Conservation (phyloP, 2,797 vertebrate species). For the Enteromius viviparus region DNA sequence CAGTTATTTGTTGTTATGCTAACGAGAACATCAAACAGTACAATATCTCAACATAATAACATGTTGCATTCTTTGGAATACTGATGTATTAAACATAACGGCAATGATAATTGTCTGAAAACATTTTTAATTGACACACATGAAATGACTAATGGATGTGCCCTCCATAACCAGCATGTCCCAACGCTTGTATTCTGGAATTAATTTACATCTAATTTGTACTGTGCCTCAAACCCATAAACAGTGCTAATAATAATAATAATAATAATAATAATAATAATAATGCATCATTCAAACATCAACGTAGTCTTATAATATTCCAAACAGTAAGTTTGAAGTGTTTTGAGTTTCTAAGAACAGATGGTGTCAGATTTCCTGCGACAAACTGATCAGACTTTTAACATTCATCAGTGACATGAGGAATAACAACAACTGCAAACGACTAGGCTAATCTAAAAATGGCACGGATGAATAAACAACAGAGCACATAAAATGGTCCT, state of each 20-base stretch:
- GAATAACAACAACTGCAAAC: neutral
- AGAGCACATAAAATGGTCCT: slow-evolving; percentile 11
- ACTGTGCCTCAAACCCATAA: slow-evolving; percentile 9
- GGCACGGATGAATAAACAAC: neutral
- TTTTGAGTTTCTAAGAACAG: neutral
- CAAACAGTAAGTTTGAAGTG: neutral
- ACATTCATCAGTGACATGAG: neutral
- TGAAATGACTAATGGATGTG: slow-evolving; percentile 2
- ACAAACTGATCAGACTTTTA: neutral
- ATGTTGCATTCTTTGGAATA: slow-evolving; percentile 3
- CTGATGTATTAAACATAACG: neutral
- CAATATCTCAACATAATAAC: neutral
- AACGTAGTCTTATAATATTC: slow-evolving; percentile 4
- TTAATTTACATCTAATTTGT: neutral
- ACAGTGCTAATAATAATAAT: neutral
- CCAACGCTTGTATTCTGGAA: neutral
- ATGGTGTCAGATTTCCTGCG: neutral
- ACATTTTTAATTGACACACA: neutral
- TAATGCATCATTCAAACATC: neutral
- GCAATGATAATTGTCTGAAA: neutral
- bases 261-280: no score
- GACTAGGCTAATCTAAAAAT: neutral
- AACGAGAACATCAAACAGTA: neutral
- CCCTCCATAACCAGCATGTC: slow-evolving; percentile 8
- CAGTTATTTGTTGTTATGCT: neutral